Conservation (phyloP, 2,797 vertebrate species). For the Hemitrygon akajei region DNA sequence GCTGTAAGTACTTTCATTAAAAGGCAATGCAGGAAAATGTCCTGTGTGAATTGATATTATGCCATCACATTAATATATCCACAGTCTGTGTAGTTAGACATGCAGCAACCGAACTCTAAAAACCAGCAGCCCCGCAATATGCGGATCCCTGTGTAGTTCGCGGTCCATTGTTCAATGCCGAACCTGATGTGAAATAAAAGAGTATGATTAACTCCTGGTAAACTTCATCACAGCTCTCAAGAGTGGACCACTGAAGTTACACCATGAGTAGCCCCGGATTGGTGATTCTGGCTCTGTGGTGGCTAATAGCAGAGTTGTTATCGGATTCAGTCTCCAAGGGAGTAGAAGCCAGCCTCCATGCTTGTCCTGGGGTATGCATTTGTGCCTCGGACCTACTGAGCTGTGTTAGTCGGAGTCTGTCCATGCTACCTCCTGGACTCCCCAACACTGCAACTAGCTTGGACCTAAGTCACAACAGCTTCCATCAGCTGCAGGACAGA, state of each 20-base stretch:
- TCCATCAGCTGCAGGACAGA: conserved; percentile 56
- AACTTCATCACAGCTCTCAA: background rate
- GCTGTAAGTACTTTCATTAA: conserved; percentile 21
- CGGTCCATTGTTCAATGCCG: background rate
- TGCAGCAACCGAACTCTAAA: background rate
- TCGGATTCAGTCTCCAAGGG: conserved; percentile 46
- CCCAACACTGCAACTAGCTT: background rate
- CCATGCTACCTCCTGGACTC: background rate
- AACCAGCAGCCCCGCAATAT: background rate
- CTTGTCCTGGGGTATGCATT: conserved; percentile 63
- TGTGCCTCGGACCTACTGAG: conserved; percentile 81
- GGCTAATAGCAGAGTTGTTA: conserved; percentile 48
- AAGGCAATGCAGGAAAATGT: background rate
- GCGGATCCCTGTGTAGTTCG: background rate
- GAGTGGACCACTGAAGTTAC: too few species aligned
- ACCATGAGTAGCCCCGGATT: conserved; percentile 45
- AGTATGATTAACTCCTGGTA: conserved; percentile 18
- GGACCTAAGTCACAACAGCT: conserved; percentile 40
- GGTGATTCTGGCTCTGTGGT: conserved; percentile 40
- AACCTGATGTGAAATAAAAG: background rate
- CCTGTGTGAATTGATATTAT: background rate
- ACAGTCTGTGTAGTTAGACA: too few species aligned
- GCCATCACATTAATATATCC: background rate
- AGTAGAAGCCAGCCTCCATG: conserved; percentile 38
- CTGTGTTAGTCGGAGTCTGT: conserved; percentile 58